Evolutionary conservation across 2,888 invertebrate species (phyloP).

Genomic region (Acronicta alni): DNA sequence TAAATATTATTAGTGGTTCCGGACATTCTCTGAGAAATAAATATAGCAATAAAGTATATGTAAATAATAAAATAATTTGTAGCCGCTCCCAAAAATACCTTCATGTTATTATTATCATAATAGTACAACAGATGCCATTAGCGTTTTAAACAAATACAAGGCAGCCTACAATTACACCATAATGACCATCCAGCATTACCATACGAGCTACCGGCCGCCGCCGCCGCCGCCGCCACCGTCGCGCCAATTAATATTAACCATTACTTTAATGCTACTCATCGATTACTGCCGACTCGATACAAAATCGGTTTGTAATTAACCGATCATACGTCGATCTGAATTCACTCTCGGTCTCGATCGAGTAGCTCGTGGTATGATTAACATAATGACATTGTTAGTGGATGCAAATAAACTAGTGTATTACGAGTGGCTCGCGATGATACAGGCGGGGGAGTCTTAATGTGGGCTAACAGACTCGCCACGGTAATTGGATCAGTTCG

Average conservation of each 20-base stretch:
- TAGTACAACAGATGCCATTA: constrained; percentile 12
- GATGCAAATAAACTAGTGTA: constrained; percentile 76
- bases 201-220: constrained; percentile 61
- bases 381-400: constrained; percentile 85
- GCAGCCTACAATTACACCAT: constrained; percentile 25
- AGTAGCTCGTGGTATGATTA: constrained; percentile 69
- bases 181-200: constrained; percentile 49
- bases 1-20: no score
- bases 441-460: constrained; percentile 25
- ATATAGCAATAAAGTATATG: no score
- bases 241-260: constrained; percentile 64
- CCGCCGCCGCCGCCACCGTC: constrained; percentile 35
- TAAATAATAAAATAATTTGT: background rate
- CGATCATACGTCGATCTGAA: constrained; percentile 73
- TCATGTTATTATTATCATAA: background rate
- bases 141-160: constrained; percentile 38
- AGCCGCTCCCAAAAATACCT: background rate
- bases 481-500: constrained; percentile 38
- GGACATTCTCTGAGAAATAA: no score
- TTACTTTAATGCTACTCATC: constrained; percentile 68
- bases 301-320: constrained; percentile 68
- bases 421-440: constrained; percentile 36
- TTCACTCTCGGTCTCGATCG: constrained; percentile 78
- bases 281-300: constrained; percentile 58
- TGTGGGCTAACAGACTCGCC: constrained; percentile 24